A percentile compares a stretch with the other conserved stretches of the same genome.
Evolutionary conservation across 1,140 invertebrate species (phyloP).

Genomic region (Trachelipus rathkii): DNA sequence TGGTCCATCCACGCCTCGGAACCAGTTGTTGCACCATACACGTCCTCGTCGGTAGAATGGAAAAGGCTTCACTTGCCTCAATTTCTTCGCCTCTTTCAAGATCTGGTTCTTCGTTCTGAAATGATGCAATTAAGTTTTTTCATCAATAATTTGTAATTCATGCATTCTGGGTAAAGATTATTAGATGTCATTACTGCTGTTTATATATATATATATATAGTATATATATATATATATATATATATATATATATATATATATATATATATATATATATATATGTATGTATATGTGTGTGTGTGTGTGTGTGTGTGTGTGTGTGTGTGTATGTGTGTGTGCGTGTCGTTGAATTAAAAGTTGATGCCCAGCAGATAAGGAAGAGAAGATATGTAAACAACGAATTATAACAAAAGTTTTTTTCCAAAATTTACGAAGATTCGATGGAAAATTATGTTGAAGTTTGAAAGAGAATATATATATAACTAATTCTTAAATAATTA

Average conservation of each 20-base stretch:
- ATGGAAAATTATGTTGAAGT: no score
- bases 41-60: not conserved
- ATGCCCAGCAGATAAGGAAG: no score
- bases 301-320: not conserved
- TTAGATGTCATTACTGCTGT: no score
- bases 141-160: no score
- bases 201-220: not conserved
- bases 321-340: no score
- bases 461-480: no score
- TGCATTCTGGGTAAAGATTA: no score
- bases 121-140: not conserved
- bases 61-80: not conserved
- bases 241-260: not conserved
- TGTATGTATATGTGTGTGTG: not conserved
- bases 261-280: slow-evolving; percentile 8
- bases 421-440: no score
- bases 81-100: not conserved
- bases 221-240: slow-evolving; percentile 13
- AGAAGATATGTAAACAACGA: no score
- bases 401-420: no score
- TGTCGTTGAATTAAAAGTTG: no score
- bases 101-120: not conserved
- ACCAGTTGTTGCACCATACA: not conserved
- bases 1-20: not conserved
- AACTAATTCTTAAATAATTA: no score